Base-by-base conservation (phyloP, 1,140 invertebrate genomes). In the Ooceraea biroi region DNA sequence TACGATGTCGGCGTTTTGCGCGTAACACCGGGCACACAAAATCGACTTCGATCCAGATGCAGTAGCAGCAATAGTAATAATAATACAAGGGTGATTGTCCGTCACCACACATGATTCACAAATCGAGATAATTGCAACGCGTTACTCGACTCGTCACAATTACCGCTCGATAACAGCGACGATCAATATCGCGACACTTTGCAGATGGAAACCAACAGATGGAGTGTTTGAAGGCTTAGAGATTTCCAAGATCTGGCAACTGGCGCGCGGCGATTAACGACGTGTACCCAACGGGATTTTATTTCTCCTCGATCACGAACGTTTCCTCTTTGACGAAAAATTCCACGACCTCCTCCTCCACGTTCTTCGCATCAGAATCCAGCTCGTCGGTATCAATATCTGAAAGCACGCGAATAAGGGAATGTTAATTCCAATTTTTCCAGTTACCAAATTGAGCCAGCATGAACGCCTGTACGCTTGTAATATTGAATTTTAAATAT, bases 261-360 rank as follows among this genome's bases (percentile, higher is more conserved):
- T 30, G 10, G 74, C 19, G 83, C 69, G 36, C 57, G 36, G 17
- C 17, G 52, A 71, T 80, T 71, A 88, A 84, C 73, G 77, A 60
- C 44, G 14, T 19, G 86, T 72, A 46, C 19, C 44, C 17, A 17
- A 80, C 83, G 52, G 61, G 22, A 69, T 22, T 89, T 94, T 94
- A 94, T 86, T 94, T 94, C 22, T 94, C 93, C 84, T 97, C 97
- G 90, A 98, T 95, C 83, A 97, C 94, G 22, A 96, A 97, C 87
- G 96, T 96, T 96, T 99, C 98, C 95, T 99, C 98, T 96, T 99
- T 99, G 91, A 99, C 96, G 95, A 99, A 98, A 96, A 99, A 99
- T 97, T 99, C 98, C 90, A 99, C 97, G 92, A 97, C 96, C 96
- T 99, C 98, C 93, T 99, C 98, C 92, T 99, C 98, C 89, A 98